Base-by-base conservation (phyloP, 2,113 vertebrate genomes). In the Colistium nudipinnis region DNA sequence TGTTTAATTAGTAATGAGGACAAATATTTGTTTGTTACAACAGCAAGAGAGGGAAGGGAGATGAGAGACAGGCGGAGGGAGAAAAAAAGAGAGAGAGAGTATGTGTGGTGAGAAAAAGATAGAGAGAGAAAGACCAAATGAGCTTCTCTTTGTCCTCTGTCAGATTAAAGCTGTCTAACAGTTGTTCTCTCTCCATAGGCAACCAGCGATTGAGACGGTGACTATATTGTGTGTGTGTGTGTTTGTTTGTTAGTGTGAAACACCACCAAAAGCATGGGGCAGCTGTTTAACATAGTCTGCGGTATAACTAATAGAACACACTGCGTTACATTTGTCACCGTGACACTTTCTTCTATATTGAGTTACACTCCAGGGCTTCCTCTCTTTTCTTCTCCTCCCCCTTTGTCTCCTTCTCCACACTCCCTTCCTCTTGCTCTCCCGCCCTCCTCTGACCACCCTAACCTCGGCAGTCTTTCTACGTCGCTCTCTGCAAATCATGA, bases 1-100 rank as follows among this genome's bases (percentile, higher is more conserved):
- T 91, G 88, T 91, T 98, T 95, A 97, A 98, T 97, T 96, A 97
- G 94, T 98, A 95, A 97, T 97, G 95, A 97, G 94, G 93, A 96
- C 93, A 95, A 96, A 96, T 96, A 96, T 96, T 93, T 90, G 92
- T 90, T 92, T 90, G 84, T 91, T 91, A 86, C 69, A 51, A 80
- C 86, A 84, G 74, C 49, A 54, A 65, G 38, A 17, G 20, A 47
- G 33, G 60, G 41, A 49, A 73, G 33, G 38, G 7, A 27, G 49
- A 43, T 17, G 66, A 53, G 59, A 35, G 64, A 59, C n/a, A n/a
- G n/a, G n/a, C n/a, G n/a, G n/a, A n/a, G n/a, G n/a, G 62, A 76
- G 81, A 82, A 71, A 41, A 44, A 24, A 17, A 7, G 11, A 35
- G 33, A 22, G 17, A 30, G 11, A 12, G 22, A 8, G 28, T 28